Evolutionary conservation across 2,113 vertebrate species (phyloP).

Genomic region (Cranoglanis bouderius): DNA sequence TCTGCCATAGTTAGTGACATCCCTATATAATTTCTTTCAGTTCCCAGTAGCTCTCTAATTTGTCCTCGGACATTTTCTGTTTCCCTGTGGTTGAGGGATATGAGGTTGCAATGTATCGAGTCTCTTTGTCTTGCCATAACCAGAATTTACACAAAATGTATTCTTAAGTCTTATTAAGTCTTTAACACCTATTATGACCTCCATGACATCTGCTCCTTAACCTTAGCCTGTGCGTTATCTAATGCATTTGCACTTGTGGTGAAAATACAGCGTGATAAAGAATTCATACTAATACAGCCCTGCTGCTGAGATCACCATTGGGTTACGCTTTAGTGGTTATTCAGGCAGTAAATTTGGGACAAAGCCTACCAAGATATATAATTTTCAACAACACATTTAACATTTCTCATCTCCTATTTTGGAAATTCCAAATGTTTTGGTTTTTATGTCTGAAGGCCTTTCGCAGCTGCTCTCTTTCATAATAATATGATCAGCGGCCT

Average conservation of each 20-base stretch:
- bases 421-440: background rate
- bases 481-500: conserved; percentile 6
- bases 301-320: background rate
- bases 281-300: background rate
- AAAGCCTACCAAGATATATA: background rate
- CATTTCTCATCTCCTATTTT: background rate
- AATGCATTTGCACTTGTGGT: background rate
- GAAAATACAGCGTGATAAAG: background rate
- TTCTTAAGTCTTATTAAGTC: too few relatives aligned
- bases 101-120: background rate
- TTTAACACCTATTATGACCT: background rate
- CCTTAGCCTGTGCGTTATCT: background rate
- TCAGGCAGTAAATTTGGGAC: background rate
- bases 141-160: background rate
- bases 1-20: background rate
- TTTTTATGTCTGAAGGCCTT: background rate
- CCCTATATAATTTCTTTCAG: background rate
- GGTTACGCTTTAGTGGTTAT: background rate
- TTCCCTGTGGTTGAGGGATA: background rate
- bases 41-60: background rate
- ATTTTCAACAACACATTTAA: background rate
- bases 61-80: background rate
- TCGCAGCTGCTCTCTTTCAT: conserved; percentile 15
- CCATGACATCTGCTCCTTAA: background rate
- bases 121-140: background rate